Evolutionary conservation across 1,140 invertebrate genomes (phyloP).

Genomic region (Philotrypesis tridentata): DNA sequence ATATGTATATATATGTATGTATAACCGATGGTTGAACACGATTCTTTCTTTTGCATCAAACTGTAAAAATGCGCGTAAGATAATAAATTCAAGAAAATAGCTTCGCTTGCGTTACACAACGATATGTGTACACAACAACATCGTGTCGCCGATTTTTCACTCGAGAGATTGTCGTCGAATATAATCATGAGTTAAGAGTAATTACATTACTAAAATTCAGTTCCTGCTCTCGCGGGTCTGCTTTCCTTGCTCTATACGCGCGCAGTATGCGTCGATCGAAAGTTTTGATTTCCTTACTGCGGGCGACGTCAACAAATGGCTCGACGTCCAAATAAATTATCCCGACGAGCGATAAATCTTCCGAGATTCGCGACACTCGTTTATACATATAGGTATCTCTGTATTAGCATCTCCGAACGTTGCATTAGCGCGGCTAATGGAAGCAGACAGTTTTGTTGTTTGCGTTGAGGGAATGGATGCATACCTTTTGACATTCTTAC

Average conservation of each 20-base stretch:
- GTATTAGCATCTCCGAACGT: neutral
- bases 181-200: no score
- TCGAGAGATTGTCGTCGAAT: no score
- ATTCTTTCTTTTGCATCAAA: neutral
- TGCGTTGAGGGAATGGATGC: no score
- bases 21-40: neutral
- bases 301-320: constrained; percentile 23
- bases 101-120: no score
- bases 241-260: neutral
- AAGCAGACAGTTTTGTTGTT: neutral
- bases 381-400: neutral
- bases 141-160: no score
- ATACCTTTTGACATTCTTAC: no score
- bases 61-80: no score
- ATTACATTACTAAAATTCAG: no score
- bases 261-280: neutral
- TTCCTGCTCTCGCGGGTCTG: no score
- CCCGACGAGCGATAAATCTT: constrained; percentile 11
- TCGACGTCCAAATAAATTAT: constrained; percentile 4
- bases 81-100: no score
- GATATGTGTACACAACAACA: no score
- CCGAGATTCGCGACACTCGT: constrained; percentile 1
- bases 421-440: neutral
- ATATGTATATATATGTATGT: no score
- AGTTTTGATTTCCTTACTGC: constrained; percentile 21